Percentiles rank a stretch among this genome's conserved stretches.
phyloP scores from a whole-genome alignment of 2,888 invertebrate genomes.

The Drosophila putrida region DNA sequence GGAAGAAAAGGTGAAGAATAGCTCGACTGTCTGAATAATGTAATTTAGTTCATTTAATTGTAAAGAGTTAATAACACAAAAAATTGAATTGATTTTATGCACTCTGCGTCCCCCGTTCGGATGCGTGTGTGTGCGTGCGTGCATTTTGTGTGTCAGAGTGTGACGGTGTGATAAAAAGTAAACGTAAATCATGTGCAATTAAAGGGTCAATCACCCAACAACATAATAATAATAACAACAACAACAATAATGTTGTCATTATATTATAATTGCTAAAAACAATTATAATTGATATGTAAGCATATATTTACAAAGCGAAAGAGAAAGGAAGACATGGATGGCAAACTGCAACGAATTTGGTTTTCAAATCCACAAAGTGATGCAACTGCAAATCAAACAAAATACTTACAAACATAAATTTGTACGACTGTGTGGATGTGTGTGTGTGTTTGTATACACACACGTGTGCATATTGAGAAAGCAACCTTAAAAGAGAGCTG shows the following conservation, averaged over 20 bases:
- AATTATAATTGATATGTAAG: constrained; percentile 1
- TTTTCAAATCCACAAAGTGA: constrained; percentile 52
- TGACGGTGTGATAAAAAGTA: constrained; percentile 38
- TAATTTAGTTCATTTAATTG: constrained; percentile 17
- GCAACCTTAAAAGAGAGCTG: constrained; percentile 52
- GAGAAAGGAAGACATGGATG: constrained; percentile 30
- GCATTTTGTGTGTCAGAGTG: constrained; percentile 35
- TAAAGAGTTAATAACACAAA: constrained; percentile 18
- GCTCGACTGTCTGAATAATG: constrained; percentile 1
- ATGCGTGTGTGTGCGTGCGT: constrained; percentile 25
- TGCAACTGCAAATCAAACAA: constrained; percentile 62
- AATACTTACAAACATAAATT: constrained; percentile 22
- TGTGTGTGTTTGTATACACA: constrained; percentile 25
- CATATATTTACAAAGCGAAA: constrained; percentile 11
- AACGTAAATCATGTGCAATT: constrained; percentile 64
- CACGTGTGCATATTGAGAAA: constrained; percentile 40
- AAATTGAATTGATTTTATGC: constrained; percentile 41
- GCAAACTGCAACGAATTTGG: constrained; percentile 33
- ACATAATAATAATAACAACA: constrained; percentile 36
- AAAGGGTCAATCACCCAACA: constrained; percentile 65
- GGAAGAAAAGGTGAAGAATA: constrained; percentile 2
- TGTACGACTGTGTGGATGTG: background rate
- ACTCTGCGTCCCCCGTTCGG: constrained; percentile 21
- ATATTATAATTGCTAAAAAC: constrained; percentile 14
- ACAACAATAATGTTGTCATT: constrained; percentile 10